Evolutionary conservation across 2,797 vertebrate species (phyloP).

Genomic region (Tangara arthus): DNA sequence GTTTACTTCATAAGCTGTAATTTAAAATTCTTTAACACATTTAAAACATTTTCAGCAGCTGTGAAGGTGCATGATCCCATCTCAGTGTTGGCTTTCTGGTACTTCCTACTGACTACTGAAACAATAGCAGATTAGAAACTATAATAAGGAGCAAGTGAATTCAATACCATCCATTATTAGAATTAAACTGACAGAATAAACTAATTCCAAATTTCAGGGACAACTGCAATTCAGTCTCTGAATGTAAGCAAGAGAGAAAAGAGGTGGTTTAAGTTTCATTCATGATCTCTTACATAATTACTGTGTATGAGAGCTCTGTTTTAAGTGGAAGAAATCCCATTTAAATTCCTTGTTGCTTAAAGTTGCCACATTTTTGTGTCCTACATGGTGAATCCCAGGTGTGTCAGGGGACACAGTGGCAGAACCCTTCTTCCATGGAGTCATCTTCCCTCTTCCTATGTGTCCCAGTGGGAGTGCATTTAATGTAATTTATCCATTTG

Average conservation of each 20-base stretch:
- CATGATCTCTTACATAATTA: neutral
- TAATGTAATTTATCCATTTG: neutral
- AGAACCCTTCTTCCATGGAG: neutral
- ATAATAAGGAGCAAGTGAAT: neutral
- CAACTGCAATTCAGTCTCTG: neutral
- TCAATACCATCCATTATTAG: neutral
- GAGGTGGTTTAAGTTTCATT: neutral
- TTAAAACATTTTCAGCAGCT: neutral
- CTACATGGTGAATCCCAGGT: rapidly evolving
- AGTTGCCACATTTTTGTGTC: neutral
- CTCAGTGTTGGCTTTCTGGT: neutral
- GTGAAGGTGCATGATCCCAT: neutral
- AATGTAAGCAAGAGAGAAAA: neutral
- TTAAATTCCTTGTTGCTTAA: neutral
- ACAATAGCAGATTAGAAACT: neutral
- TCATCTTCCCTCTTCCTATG: neutral
- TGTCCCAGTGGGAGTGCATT: too few relatives aligned
- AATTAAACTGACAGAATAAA: neutral
- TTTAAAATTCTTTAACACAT: neutral
- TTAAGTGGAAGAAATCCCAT: neutral
- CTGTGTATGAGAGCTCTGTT: neutral
- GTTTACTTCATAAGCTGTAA: neutral
- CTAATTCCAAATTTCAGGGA: neutral
- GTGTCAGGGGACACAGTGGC: neutral
- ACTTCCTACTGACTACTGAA: neutral